Conservation (phyloP, 2,888 invertebrate species). For the Galerucella pusilla region DNA sequence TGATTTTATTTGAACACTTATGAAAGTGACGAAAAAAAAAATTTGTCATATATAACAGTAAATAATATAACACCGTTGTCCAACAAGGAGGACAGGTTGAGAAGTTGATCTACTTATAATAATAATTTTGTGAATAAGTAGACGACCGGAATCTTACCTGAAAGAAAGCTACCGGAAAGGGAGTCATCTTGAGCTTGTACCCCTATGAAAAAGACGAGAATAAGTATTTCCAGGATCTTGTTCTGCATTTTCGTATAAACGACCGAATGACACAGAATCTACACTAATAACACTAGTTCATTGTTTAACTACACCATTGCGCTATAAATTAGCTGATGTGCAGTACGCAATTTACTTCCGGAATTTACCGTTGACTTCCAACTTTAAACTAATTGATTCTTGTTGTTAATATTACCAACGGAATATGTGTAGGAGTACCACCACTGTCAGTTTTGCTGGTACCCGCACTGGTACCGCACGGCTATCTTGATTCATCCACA, state of each 20-base stretch:
- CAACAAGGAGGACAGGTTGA: constrained; percentile 39
- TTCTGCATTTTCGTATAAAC: constrained; percentile 40
- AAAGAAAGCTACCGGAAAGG: constrained; percentile 83
- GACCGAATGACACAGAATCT: constrained; percentile 39
- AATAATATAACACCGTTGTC: constrained; percentile 43
- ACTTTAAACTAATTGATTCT: constrained; percentile 42
- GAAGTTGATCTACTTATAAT: constrained; percentile 27
- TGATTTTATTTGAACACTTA: not conserved
- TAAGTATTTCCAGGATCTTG: constrained; percentile 52
- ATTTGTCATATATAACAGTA: constrained; percentile 39
- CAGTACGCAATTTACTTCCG: constrained; percentile 62
- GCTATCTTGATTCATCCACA: constrained; percentile 55
- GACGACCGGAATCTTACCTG: constrained; percentile 69
- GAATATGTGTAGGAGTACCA: constrained; percentile 43
- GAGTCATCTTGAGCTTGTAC: constrained; percentile 76
- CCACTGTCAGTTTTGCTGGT: constrained; percentile 47
- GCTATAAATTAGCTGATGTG: constrained; percentile 57
- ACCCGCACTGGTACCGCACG: constrained; percentile 56
- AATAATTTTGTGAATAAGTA: constrained; percentile 35
- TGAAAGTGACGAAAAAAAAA: not conserved
- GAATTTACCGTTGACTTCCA: constrained; percentile 62
- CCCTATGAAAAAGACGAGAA: constrained; percentile 54
- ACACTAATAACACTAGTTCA: constrained; percentile 58
- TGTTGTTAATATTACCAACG: constrained; percentile 48
- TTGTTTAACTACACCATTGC: constrained; percentile 58